Evolutionary conservation across 2,888 invertebrate genomes (phyloP).

Genomic region (Hoplodrina blanda): DNA sequence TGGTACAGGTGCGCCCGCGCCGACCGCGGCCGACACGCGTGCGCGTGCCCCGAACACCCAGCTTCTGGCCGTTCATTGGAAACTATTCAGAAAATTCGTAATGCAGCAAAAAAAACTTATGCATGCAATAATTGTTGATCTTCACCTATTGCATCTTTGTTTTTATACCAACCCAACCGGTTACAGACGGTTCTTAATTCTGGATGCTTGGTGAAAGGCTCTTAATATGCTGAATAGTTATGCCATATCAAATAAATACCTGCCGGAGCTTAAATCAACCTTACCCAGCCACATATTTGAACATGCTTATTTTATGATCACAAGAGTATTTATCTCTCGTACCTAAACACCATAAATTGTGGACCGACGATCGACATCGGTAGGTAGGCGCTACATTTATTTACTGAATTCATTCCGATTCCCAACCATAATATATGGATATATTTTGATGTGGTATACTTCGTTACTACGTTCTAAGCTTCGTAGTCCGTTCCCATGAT

Average conservation of each 20-base stretch:
- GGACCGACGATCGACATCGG: slow-evolving; percentile 49
- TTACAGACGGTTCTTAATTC: slow-evolving; percentile 13
- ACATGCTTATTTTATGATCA: slow-evolving; percentile 51
- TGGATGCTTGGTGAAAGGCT: slow-evolving; percentile 41
- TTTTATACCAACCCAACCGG: not conserved
- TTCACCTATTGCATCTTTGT: slow-evolving; percentile 10
- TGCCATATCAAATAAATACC: slow-evolving; percentile 46
- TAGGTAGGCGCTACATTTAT: slow-evolving; percentile 38
- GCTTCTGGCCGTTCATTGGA: slow-evolving; percentile 64
- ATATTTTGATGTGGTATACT: slow-evolving; percentile 48
- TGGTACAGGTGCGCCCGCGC: slow-evolving; percentile 73
- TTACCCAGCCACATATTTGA: slow-evolving; percentile 34
- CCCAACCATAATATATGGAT: slow-evolving; percentile 30
- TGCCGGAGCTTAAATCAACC: slow-evolving; percentile 43
- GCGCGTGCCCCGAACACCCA: slow-evolving; percentile 70
- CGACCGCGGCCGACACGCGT: slow-evolving; percentile 65
- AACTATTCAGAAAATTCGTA: slow-evolving; percentile 60
- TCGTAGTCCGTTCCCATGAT: slow-evolving; percentile 46
- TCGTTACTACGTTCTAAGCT: slow-evolving; percentile 30
- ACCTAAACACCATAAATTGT: slow-evolving; percentile 58
- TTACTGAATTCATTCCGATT: slow-evolving; percentile 54
- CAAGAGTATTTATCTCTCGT: slow-evolving; percentile 43
- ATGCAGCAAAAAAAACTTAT: slow-evolving; percentile 32
- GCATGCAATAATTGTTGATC: slow-evolving; percentile 22
- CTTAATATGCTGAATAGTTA: slow-evolving; percentile 45